phyloP scores from a whole-genome alignment of 2,797 vertebrate genomes.

The Cirrhinus molitorella region DNA sequence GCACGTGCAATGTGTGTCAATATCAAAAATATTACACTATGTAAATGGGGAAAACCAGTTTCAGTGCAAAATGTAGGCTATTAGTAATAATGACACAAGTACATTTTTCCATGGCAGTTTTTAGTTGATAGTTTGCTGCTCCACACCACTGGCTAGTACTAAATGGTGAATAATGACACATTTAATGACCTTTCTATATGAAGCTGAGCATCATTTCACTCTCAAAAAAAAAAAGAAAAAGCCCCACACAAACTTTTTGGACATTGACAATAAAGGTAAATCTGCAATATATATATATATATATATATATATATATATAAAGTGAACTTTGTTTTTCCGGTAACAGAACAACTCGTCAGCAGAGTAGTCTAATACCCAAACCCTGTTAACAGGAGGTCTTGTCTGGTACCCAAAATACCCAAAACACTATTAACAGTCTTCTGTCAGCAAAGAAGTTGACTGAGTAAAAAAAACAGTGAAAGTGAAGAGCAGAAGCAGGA shows the following conservation, averaged over 20 bases:
- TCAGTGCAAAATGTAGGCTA: neutral
- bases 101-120: slow-evolving; percentile 1
- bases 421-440: no score
- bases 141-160: neutral
- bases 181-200: neutral
- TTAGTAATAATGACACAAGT: neutral
- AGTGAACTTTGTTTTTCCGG: no score
- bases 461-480: no score
- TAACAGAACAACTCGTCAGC: no score
- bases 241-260: neutral
- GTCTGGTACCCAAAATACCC: no score
- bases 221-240: neutral
- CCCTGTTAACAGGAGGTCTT: no score
- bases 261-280: neutral
- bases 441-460: no score
- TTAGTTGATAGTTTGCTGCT: neutral
- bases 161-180: neutral
- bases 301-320: no score
- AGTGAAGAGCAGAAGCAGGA: no score
- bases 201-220: neutral
- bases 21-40: neutral
- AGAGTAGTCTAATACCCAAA: no score
- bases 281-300: neutral
- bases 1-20: neutral
- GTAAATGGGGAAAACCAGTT: neutral